Evolutionary conservation across 53 echinoderm and acorn worm species (phyloP), one percentile per base, ranked within the genome.

Genomic region (Henricia sp.): DNA sequence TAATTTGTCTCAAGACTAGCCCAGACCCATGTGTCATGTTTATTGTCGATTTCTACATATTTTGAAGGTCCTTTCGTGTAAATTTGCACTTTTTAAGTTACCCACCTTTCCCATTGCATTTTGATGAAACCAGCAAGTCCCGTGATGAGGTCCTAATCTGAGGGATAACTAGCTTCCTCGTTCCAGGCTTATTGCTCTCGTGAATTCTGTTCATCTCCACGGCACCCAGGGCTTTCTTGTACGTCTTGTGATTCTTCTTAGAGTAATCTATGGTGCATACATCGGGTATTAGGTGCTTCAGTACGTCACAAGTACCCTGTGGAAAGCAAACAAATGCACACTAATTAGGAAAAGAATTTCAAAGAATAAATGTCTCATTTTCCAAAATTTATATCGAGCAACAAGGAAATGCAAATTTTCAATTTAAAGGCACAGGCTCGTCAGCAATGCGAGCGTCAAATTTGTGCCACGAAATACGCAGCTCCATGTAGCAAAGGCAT

Each of bases 281-380:
- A 23, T 87, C 93, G 0, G 93, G 91, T 51, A 75, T 83, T 12
- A 95, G 76, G 26, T 70, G 75, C 86, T 95, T 95, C 72, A 95
- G 71, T 11, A 95, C 96, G 38, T 95, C 96, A 74, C 96, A 93
- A 27, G 88, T 95, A 9, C 96, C 96, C 96, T 95, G 89, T 0
- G 0, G 13, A 27, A n/a, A n/a, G n/a, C n/a, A n/a, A n/a, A n/a
- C n/a, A n/a, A 1, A 24, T 4, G n/a, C 5, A 0, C 20, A 20
- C 54, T 0, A 54, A 2, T 24, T 28, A 24, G 24, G 28, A 21
- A 12, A 0, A 2, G 21, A 27, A 29, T 25, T 58, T 58, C 29
- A 58, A 58, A 25, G 25, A 14, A 0, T 29, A 2, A 24, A 24
- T 21, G 4, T 58, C 24, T 6, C 24, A 54, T 20, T 5, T 54